These are phyloP conservation scores for Heliconius ethilla DNA, from an alignment of 2,888 invertebrate genomes.

Conservation along the genomic window DNA sequence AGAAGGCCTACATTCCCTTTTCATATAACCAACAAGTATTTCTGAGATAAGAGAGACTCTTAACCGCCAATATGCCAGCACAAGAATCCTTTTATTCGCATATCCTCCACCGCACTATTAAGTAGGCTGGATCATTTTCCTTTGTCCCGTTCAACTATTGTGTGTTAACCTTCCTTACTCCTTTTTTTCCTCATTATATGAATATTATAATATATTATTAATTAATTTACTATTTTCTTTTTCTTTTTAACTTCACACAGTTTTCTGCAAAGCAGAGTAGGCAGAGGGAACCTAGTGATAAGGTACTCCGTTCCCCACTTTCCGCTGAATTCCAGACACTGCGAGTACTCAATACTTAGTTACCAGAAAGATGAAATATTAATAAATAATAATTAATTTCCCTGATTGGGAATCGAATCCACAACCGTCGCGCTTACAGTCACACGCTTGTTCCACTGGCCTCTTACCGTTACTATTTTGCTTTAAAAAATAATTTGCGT, in stretches of 20 bases:
- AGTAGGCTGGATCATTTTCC: constrained; percentile 51
- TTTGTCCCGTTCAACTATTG: constrained; percentile 45
- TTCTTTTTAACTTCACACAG: neutral
- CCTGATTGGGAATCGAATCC: too few species aligned
- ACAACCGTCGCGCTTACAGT: too few species aligned
- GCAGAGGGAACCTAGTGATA: too few species aligned
- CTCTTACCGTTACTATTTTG: neutral
- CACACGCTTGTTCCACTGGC: too few species aligned
- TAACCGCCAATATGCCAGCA: constrained; percentile 44
- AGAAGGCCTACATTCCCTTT: neutral
- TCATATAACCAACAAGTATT: constrained; percentile 42
- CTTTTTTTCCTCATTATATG: constrained; percentile 10
- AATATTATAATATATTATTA: constrained; percentile 6
- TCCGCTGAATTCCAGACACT: too few species aligned
- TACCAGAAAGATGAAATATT: too few species aligned
- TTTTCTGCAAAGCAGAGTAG: too few species aligned
- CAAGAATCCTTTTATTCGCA: constrained; percentile 48
- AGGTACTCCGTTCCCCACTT: too few species aligned
- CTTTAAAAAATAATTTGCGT: neutral
- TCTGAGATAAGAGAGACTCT: constrained; percentile 37
- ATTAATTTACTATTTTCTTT: neutral
- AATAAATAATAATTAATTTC: too few species aligned
- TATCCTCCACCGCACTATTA: constrained; percentile 51
- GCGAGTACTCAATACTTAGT: too few species aligned
- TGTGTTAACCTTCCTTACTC: constrained; percentile 36